Evolutionary conservation across 2,888 invertebrate genomes (phyloP), one percentile per base, ranked within the genome.

Genomic region (Rhagonycha fulva): DNA sequence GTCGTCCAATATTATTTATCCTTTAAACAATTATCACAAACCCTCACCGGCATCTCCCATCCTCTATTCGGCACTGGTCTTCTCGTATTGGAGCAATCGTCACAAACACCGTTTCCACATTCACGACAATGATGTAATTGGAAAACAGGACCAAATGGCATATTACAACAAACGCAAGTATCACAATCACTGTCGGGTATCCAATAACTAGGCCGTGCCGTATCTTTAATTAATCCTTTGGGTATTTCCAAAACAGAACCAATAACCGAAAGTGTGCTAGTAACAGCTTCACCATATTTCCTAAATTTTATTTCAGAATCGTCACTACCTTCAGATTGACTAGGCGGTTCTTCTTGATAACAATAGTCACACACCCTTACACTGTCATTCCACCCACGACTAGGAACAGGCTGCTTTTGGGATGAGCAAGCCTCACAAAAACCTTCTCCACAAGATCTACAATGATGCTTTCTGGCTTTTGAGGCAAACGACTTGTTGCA

Each of bases 191-290:
- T 89, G 86, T 96, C 95, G 0, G 95, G 94, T 32, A 93, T 91
- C 96, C 96, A 96, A 86, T 96, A 96, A 0, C 91, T 87, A 0
- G 95, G 95, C 61, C 95, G 89, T 5, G 93, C 94, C 4, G 92
- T 90, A 80, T 94, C 94, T 86, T 95, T 95, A 68, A 96, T 92
- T 67, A 93, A 85, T 92, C 94, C 93, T 87, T 93, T 92, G 3
- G 95, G 94, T 86, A 94, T 94, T 80, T 92, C 93, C 9, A 94
- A 88, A 62, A 93, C 93, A 0, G 92, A 91, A 19, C 93, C 93
- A 7, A 95, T 93, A 28, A 91, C 92, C 78, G 91, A 92, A 28
- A 95, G 84, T 0, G 94, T 93, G 78, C 90, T 93, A n/a, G 92
- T 91, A 1, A 95, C 90, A 10, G 91, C 93, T 87, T 95, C 95